Evolutionary conservation across 2,113 vertebrate species (phyloP).

Genomic region (Zeus faber): DNA sequence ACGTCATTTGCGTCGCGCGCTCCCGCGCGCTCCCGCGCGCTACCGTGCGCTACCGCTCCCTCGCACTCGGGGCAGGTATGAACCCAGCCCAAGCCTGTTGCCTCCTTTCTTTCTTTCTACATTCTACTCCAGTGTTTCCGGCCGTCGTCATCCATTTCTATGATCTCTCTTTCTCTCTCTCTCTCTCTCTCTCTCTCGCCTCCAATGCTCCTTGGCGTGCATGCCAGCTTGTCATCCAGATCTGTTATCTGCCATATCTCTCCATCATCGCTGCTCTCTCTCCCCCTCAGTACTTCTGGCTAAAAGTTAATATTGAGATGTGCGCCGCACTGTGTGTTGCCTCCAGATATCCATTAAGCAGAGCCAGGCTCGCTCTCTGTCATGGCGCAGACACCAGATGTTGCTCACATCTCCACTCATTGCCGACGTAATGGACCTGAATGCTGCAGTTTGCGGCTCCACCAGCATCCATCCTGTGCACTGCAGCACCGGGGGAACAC

Average conservation of each 20-base stretch:
- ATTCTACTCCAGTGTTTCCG: not conserved
- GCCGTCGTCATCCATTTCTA: not conserved
- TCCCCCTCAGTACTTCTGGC: slow-evolving; percentile 13
- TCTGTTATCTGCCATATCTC: not conserved
- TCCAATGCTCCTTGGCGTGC: no score
- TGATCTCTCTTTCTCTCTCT: not conserved
- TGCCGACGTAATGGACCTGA: slow-evolving; percentile 99
- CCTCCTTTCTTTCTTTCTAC: not conserved
- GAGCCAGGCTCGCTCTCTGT: slow-evolving; percentile 88
- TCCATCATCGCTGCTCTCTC: not conserved
- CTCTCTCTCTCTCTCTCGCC: not conserved
- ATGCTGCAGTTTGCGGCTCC: slow-evolving; percentile 96
- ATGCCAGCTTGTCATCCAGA: no score
- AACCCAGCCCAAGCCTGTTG: no score
- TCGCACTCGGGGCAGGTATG: no score
- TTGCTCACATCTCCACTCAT: slow-evolving; percentile 96
- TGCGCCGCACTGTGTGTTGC: slow-evolving; percentile 85
- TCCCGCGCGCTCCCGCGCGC: no score
- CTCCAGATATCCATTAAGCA: slow-evolving; percentile 97
- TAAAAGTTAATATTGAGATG: slow-evolving; percentile 63
- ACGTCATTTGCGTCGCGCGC: no score
- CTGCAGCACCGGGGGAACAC: slow-evolving; percentile 72
- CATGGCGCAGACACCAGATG: slow-evolving; percentile 96
- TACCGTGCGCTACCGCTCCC: no score
- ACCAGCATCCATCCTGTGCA: slow-evolving; percentile 93